phyloP scores from a whole-genome alignment of 2,797 vertebrate species.

The Acanthiza pusilla region DNA sequence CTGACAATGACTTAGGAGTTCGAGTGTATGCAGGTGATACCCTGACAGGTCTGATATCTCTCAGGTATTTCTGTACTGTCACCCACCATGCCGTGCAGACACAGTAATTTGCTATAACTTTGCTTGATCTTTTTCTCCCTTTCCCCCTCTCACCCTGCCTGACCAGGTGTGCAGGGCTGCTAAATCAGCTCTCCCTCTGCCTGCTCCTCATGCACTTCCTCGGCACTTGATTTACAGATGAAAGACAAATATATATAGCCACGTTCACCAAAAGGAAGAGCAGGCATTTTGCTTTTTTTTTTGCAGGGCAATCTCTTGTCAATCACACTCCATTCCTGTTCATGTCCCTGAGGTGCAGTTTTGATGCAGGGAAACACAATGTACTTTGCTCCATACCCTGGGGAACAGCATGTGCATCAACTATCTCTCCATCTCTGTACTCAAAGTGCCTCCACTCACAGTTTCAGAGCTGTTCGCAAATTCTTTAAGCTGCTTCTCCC shows the following conservation, averaged over 20 bases:
- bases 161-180: not conserved
- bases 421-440: constrained; percentile 12
- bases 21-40: not conserved
- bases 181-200: not conserved
- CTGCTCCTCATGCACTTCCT: not conserved
- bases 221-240: not conserved
- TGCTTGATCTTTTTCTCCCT: not conserved
- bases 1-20: not conserved
- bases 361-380: not conserved
- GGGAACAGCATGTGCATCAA: not conserved
- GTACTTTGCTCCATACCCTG: constrained; percentile 4
- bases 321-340: not conserved
- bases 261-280: not conserved
- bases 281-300: not conserved
- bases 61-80: not conserved
- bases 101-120: not conserved
- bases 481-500: not conserved
- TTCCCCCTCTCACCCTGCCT: not conserved
- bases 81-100: not conserved
- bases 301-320: not conserved
- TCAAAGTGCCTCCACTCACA: not conserved
- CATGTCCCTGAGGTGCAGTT: not conserved
- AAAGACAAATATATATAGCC: not conserved
- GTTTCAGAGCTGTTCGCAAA: not conserved
- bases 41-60: not conserved